Evolutionary conservation across 1,140 invertebrate species (phyloP).

Genomic region (Leptestheria dahalacensis): DNA sequence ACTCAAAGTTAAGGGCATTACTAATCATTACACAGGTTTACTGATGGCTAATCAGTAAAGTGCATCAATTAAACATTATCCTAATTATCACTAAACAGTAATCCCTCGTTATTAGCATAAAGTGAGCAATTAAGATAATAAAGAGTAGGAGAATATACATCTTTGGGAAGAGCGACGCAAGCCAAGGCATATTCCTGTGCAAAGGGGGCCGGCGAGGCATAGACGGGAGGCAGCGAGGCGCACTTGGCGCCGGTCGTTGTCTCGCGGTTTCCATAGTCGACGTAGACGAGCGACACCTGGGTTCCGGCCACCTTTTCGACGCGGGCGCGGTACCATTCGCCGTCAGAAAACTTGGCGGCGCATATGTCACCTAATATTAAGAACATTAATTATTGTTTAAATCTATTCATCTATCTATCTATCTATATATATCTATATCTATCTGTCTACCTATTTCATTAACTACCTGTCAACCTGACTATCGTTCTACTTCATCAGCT

Average conservation of each 20-base stretch:
- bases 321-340: slow-evolving; percentile 85
- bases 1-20: too few species aligned
- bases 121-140: too few species aligned
- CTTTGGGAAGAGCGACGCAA: slow-evolving; percentile 62
- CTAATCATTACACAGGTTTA: too few species aligned
- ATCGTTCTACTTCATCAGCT: slow-evolving; percentile 1
- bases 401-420: too few species aligned
- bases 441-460: too few species aligned
- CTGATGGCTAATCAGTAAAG: too few species aligned
- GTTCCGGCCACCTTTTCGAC: slow-evolving; percentile 66
- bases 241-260: slow-evolving; percentile 40
- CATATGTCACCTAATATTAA: slow-evolving; percentile 54
- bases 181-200: slow-evolving; percentile 76
- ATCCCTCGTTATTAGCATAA: not conserved
- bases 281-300: slow-evolving; percentile 61
- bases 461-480: too few species aligned
- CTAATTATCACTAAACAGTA: not conserved
- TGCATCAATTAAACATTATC: slow-evolving; percentile 6
- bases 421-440: too few species aligned
- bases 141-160: slow-evolving; percentile 54
- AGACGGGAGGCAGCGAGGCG: slow-evolving; percentile 51
- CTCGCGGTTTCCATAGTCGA: slow-evolving; percentile 91
- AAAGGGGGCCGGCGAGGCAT: slow-evolving; percentile 54
- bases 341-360: slow-evolving; percentile 79
- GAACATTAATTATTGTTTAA: slow-evolving; percentile 8